These are phyloP conservation scores for Anhinga rufa DNA, from an alignment of 2,113 vertebrate species.

Conservation along the genomic window DNA sequence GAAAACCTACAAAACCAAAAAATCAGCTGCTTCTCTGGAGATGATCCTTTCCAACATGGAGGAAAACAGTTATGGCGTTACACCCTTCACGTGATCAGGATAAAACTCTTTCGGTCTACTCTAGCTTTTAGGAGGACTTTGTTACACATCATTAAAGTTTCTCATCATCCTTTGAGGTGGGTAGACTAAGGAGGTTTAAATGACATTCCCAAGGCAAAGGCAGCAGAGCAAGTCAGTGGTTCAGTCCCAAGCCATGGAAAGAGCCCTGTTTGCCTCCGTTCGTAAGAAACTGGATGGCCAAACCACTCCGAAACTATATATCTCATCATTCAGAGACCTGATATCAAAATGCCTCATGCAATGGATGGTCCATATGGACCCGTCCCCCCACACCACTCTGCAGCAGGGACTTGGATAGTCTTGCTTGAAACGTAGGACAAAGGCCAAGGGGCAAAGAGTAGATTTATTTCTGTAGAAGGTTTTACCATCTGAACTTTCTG, in stretches of 20 bases:
- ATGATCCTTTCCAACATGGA: not conserved
- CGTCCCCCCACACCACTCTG: not conserved
- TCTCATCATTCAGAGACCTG: not conserved
- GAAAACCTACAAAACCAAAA: not conserved
- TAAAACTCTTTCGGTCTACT: not conserved
- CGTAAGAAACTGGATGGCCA: not conserved
- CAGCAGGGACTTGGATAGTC: not conserved
- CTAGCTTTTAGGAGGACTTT: not conserved
- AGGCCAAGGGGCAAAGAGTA: not conserved
- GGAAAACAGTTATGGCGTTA: not conserved
- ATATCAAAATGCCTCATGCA: not conserved
- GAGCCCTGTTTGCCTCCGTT: fast-evolving
- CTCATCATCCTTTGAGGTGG: not conserved
- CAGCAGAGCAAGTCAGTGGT: not conserved
- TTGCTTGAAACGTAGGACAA: fast-evolving
- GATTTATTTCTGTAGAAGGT: not conserved
- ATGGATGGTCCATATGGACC: fast-evolving
- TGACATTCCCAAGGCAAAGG: not conserved
- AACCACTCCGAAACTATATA: not conserved
- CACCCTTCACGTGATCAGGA: not conserved
- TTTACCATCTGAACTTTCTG: not conserved
- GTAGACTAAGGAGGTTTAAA: not conserved
- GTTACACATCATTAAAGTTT: not conserved
- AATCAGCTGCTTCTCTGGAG: not conserved
- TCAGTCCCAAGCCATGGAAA: not conserved